A percentile compares a stretch with the other conserved stretches of the same genome.
phyloP scores from a whole-genome alignment of 1,140 invertebrate genomes.

The Protaetia brevitarsis region DNA sequence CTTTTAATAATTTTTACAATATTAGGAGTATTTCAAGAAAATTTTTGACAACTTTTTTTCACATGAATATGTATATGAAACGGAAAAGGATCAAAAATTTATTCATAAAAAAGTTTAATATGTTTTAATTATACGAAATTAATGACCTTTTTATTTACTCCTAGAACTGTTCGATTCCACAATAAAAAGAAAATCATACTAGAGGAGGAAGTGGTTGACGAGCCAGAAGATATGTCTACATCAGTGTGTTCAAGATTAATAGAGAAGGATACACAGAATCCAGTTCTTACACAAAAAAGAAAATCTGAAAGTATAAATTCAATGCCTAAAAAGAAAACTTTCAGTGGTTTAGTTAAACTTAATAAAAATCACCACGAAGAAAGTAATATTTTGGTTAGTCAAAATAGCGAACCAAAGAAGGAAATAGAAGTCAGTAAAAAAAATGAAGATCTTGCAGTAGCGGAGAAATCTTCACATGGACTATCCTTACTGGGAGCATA shows the following conservation, averaged over 20 bases:
- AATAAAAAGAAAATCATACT: conserved; percentile 54
- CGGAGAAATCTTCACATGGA: conserved; percentile 43
- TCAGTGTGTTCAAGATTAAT: conserved; percentile 18
- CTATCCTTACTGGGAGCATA: conserved; percentile 68
- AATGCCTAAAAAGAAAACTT: conserved; percentile 48
- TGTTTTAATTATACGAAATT: no score
- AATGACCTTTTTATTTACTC: conserved; percentile 39
- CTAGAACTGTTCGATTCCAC: conserved; percentile 55
- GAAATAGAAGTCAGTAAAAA: conserved; percentile 25
- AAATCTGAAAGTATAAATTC: conserved; percentile 50
- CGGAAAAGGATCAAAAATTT: no score
- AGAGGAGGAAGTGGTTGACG: conserved; percentile 70
- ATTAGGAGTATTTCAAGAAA: no score
- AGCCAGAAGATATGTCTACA: conserved; percentile 44
- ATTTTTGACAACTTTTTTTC: not conserved
- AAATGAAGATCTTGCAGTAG: not conserved
- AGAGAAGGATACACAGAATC: conserved; percentile 40
- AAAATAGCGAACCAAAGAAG: conserved; percentile 44
- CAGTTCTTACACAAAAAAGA: no score
- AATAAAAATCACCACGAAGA: conserved; percentile 35
- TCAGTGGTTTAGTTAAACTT: conserved; percentile 52
- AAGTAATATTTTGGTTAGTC: conserved; percentile 38
- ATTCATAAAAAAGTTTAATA: no score
- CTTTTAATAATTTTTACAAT: no score
- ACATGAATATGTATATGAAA: no score